These are phyloP conservation scores for Cyprinodon tularosa DNA, from an alignment of 2,113 vertebrate genomes.

Conservation along the genomic window DNA sequence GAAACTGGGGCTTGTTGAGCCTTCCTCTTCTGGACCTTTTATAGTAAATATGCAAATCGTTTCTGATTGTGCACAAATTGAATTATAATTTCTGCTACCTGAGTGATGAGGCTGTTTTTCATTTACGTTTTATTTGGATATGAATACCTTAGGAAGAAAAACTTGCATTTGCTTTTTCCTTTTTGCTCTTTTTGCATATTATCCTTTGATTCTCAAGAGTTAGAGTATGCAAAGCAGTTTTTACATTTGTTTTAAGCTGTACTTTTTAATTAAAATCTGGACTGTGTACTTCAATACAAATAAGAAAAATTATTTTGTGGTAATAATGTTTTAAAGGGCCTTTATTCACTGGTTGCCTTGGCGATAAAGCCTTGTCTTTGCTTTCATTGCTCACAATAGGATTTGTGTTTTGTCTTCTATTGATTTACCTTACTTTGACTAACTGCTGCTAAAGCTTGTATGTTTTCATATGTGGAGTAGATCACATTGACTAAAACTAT, in stretches of 20 bases:
- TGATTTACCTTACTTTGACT: too few species aligned
- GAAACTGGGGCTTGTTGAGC: constrained; percentile 85
- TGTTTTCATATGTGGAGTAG: too few species aligned
- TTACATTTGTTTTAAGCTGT: neutral
- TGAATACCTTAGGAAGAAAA: constrained; percentile 2
- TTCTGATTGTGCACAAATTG: constrained; percentile 73
- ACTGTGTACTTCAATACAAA: neutral
- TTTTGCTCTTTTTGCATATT: constrained; percentile 13
- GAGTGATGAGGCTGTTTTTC: constrained; percentile 65
- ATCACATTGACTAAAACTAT: too few species aligned
- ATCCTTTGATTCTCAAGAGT: constrained; percentile 16
- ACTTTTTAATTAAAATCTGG: neutral
- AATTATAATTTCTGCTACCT: constrained; percentile 69
- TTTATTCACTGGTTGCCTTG: neutral
- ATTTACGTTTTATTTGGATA: constrained; percentile 15
- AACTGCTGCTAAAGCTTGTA: too few species aligned
- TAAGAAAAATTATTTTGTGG: too few species aligned
- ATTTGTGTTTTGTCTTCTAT: neutral
- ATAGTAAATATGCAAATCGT: constrained; percentile 77
- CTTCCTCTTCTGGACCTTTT: constrained; percentile 74
- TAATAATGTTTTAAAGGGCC: too few species aligned
- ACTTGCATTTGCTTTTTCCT: neutral
- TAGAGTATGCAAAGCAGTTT: neutral
- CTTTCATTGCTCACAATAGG: neutral
- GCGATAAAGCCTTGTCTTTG: neutral